A percentile compares a stretch with the other conserved stretches of the same genome.
These are phyloP conservation scores for Calameuta filiformis DNA, from an alignment of 2,888 invertebrate species.

Conservation along the genomic window DNA sequence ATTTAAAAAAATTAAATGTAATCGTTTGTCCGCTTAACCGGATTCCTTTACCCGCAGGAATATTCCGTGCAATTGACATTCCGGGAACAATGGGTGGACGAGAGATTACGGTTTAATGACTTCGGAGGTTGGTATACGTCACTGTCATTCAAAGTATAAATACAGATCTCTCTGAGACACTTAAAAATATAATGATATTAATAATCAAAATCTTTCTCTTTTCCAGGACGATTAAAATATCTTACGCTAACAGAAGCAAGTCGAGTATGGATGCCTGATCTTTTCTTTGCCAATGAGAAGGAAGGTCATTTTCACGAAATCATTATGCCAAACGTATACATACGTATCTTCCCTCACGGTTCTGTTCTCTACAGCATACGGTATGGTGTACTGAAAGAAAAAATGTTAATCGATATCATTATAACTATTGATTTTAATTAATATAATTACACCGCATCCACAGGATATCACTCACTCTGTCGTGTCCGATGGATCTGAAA, in stretches of 20 bases:
- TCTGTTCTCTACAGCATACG: constrained; percentile 95
- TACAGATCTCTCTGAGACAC: not conserved
- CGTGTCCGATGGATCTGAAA: constrained; percentile 98
- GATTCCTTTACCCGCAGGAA: constrained; percentile 77
- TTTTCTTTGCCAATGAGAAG: constrained; percentile 98
- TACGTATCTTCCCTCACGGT: constrained; percentile 94
- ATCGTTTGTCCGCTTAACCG: not conserved
- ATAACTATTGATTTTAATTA: not conserved
- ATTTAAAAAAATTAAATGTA: not conserved
- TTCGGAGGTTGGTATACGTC: constrained; percentile 75
- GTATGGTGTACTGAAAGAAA: constrained; percentile 59
- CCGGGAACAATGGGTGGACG: constrained; percentile 97
- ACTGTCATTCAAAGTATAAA: not conserved
- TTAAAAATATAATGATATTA: not conserved
- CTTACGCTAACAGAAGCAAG: constrained; percentile 93
- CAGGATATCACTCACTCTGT: constrained; percentile 94
- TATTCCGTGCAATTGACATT: constrained; percentile 98
- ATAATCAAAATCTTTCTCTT: constrained; percentile 1
- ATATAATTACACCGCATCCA: constrained; percentile 26
- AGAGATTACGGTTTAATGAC: constrained; percentile 89
- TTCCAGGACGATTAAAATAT: constrained; percentile 86
- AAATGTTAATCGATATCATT: not conserved
- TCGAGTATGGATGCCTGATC: constrained; percentile 98
- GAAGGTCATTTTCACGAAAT: constrained; percentile 98
- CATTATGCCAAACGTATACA: constrained; percentile 97